Evolutionary conservation across 2,113 vertebrate species (phyloP), one percentile per base, ranked within the genome.

Genomic region (Pogona vitticeps): DNA sequence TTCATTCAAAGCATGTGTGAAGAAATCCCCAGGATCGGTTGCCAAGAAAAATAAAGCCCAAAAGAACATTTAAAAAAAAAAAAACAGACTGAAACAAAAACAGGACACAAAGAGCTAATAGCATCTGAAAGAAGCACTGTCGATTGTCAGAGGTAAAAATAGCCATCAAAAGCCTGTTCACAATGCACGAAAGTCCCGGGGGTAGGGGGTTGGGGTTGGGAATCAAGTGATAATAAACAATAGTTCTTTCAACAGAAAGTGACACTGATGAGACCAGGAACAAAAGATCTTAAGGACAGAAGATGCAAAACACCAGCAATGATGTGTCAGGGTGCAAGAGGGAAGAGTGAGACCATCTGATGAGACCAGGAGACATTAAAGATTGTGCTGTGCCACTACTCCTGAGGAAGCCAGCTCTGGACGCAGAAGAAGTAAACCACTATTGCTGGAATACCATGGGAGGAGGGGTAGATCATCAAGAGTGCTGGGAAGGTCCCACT

Each of bases 11-110:
- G 87, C 65, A 1, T 73, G 90, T 88, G 91, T 26, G 85, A 90
- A 87, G 90, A 93, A 95, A 90, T 92, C 92, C 87, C 36, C 1
- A 91, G 88, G 92, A 92, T 90, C 71, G 0, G 0, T 77, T 89
- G 93, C 91, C 92, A 93, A 84, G 89, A 82, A 87, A 91, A 92
- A 92, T 91, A 90, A 92, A 93, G 21, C 46, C 85, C 46, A 90
- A 6, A 33, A 61, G 80, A 82, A 91, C 0, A 13, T 76, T 88
- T 52, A 52, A 52, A 52, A 52, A 52, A 52, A 79, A 80, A 52
- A 88, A 89, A 14, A 0, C 20, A 84, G 89, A 94, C 68, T 78
- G 76, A 87, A 91, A 90, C 21, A 91, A 93, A 88, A 85, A 85
- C 2, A 8, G 3, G 1, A 2, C 4, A 63, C 8, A 78, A 33